Evolutionary conservation across 2,113 vertebrate species (phyloP), one percentile per base, ranked within the genome.

Genomic region (Lonchura striata): DNA sequence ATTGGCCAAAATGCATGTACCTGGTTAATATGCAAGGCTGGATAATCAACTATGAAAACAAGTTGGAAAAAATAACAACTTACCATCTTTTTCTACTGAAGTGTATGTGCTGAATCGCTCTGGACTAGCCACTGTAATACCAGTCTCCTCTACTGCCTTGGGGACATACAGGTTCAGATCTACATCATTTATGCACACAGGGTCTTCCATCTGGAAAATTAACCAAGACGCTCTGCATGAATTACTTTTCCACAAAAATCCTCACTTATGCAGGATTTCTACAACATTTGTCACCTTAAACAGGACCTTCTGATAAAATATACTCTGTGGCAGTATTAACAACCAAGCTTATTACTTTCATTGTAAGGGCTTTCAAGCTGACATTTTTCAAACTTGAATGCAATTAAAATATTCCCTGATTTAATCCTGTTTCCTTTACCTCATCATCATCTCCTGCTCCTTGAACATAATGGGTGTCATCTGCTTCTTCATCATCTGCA

Each of bases 401-500:
- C 17, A 63, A 41, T 13, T 56, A 15, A 63, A 86, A 56, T 13
- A 52, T 8, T 37, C 39, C 15, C 76, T 1, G 1, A 61, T 15
- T 63, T 39, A 35, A 49, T 37, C 18, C 4, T 49, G 10, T 7
- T 42, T 42, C 22, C 59, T 95, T 97, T 97, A 98, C 98, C 59
- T 98, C 97, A 31, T 98, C 97, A 23, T 98, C 98, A 19, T 98
- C 98, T 10, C 97, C 97, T 1, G 95, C 52, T 75, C 97, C 98
- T 87, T 98, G 97, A 69, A 60, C 79, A 5, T 99, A 99, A 70
- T 54, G 96, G 5, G 99, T 98, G 70, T 99, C 99, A 78, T 98
- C 98, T 20, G 99, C 99, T 96, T 99, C 99, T 49, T 98, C 99
- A 25, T 99, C 99, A 44, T 99, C 99, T 4, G 99, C 99, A 19